Evolutionary conservation across 2,888 invertebrate species (phyloP).

Genomic region (Tenthredo mesomela): DNA sequence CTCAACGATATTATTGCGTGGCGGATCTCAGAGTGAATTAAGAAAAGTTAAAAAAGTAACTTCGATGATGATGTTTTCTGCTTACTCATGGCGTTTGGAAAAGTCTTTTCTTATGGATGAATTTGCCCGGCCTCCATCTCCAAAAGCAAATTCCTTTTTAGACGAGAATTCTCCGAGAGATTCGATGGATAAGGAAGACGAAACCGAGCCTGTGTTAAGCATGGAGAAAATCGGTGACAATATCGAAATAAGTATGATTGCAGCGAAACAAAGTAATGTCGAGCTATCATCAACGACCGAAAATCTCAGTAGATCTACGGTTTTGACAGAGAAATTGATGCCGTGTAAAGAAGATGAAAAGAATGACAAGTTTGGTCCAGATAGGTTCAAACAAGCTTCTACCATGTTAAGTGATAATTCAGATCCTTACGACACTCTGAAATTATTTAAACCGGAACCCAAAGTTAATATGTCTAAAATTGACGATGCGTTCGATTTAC

Average conservation of each 20-base stretch:
- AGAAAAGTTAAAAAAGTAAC: conserved; percentile 91
- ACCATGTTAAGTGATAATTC: conserved; percentile 65
- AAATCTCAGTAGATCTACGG: conserved; percentile 16
- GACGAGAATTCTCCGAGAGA: conserved; percentile 76
- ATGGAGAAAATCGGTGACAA: conserved; percentile 27
- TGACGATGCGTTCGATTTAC: conserved; percentile 54
- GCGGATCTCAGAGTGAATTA: conserved; percentile 86
- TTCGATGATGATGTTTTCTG: conserved; percentile 89
- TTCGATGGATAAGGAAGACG: conserved; percentile 69
- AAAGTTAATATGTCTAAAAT: conserved; percentile 32
- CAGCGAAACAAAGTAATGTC: conserved; percentile 12
- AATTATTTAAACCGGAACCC: conserved; percentile 69
- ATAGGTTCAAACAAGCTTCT: conserved; percentile 67
- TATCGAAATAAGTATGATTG: conserved; percentile 12
- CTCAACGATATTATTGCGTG: conserved; percentile 93
- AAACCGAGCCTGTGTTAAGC: conserved; percentile 26
- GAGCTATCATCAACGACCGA: conserved; percentile 25
- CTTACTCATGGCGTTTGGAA: conserved; percentile 96
- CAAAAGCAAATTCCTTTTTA: conserved; percentile 79
- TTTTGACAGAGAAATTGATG: conserved; percentile 48
- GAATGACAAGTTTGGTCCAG: conserved; percentile 54
- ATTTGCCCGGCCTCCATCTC: conserved; percentile 87
- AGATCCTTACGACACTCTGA: conserved; percentile 74
- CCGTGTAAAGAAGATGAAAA: conserved; percentile 58
- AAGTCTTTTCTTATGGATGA: conserved; percentile 94